phyloP scores from a whole-genome alignment of 2,888 invertebrate species.

The Adelognathus sp. region DNA sequence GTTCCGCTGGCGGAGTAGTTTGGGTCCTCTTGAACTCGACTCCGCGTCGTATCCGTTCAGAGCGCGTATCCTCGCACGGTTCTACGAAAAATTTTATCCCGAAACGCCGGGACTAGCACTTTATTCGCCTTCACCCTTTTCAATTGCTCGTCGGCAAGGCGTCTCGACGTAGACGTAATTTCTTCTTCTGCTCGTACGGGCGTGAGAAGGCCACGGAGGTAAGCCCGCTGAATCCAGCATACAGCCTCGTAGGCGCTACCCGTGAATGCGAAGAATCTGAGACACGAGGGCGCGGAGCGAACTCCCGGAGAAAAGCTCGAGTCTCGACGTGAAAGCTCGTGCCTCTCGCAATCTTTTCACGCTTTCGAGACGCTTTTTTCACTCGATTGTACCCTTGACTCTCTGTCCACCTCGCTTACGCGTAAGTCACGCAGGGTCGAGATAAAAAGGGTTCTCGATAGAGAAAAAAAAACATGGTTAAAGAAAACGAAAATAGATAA shows the following conservation, averaged over 20 bases:
- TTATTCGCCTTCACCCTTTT: conserved; percentile 45
- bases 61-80: conserved; percentile 8
- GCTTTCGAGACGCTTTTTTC: neutral
- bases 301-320: conserved; percentile 18
- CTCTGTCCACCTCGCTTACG: neutral
- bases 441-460: neutral
- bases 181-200: conserved; percentile 24
- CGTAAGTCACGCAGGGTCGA: neutral
- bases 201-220: neutral
- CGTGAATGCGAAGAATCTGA: conserved; percentile 6
- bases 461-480: neutral
- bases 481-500: neutral
- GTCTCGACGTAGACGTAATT: conserved; percentile 40
- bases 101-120: conserved; percentile 32
- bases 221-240: neutral
- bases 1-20: conserved; percentile 14
- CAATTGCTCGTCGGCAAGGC: conserved; percentile 34
- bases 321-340: conserved; percentile 7
- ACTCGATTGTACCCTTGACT: neutral
- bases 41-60: neutral
- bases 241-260: too few species aligned
- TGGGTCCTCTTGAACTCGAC: conserved; percentile 13
- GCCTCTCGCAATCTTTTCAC: neutral
- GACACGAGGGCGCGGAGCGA: neutral
- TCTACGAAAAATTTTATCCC: conserved; percentile 26